Evolutionary conservation across 2,888 invertebrate species (phyloP).

Genomic region (Orthonevra nobilis): DNA sequence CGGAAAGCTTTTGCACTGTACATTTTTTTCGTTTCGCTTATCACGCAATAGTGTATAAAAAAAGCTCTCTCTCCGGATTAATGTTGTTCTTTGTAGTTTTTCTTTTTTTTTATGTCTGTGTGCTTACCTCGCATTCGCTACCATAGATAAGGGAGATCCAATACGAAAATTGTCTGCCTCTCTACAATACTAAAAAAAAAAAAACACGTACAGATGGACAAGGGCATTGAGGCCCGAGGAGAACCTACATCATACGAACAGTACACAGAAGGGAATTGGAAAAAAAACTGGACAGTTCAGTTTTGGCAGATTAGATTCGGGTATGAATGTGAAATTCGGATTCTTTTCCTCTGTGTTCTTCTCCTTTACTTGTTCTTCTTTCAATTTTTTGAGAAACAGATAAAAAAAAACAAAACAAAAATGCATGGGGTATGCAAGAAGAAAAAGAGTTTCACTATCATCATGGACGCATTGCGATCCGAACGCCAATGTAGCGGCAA

Average conservation of each 20-base stretch:
- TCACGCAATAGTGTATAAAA: constrained; percentile 57
- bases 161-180: constrained; percentile 17
- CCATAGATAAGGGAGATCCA: constrained; percentile 19
- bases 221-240: not conserved
- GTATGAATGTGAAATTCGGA: constrained; percentile 45
- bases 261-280: constrained; percentile 10
- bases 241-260: constrained; percentile 40
- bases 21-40: constrained; percentile 15
- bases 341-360: constrained; percentile 23
- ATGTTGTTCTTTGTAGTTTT: constrained; percentile 5
- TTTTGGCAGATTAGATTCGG: constrained; percentile 63
- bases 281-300: constrained; percentile 53
- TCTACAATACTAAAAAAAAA: constrained; percentile 23
- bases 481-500: constrained; percentile 8
- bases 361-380: not conserved
- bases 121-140: constrained; percentile 38
- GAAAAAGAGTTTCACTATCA: constrained; percentile 48
- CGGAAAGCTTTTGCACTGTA: constrained; percentile 40
- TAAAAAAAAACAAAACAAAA: too few relatives aligned
- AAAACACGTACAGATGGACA: not conserved
- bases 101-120: constrained; percentile 40
- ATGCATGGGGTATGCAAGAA: constrained; percentile 26
- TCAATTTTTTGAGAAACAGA: too few relatives aligned
- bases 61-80: constrained; percentile 61
- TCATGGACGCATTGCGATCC: constrained; percentile 20